Percentiles rank a stretch among this genome's conserved stretches.
phyloP scores from a whole-genome alignment of 2,113 vertebrate species.

The Myrmophylax atrothorax region DNA sequence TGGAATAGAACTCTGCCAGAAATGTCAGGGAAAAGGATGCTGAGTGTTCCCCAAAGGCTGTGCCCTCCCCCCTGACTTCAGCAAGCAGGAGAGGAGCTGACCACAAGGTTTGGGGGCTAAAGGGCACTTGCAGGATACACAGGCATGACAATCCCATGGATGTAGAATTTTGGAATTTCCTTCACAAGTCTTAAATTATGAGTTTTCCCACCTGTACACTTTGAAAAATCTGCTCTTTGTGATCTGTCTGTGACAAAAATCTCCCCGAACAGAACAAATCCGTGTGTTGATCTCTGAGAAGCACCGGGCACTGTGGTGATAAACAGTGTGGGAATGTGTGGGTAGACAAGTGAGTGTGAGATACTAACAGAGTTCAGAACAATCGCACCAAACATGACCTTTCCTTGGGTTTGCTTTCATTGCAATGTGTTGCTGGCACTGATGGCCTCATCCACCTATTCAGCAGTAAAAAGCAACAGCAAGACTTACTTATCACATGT shows the following conservation, averaged over 20 bases:
- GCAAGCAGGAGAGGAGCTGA: background rate
- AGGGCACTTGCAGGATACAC: background rate
- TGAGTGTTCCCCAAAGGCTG: background rate
- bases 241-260: background rate
- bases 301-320: rapidly evolving
- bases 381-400: background rate
- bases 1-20: background rate
- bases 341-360: background rate
- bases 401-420: background rate
- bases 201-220: background rate
- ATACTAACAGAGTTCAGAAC: background rate
- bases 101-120: background rate
- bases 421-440: background rate
- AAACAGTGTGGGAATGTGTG: background rate
- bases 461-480: background rate
- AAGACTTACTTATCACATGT: background rate
- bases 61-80: background rate
- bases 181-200: background rate
- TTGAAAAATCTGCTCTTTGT: background rate
- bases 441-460: background rate
- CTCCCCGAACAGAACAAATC: background rate
- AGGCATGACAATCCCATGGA: background rate
- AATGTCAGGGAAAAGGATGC: background rate
- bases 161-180: background rate
- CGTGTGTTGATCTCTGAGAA: background rate